These are phyloP conservation scores for Prochilodus magdalenae DNA, from an alignment of 2,113 vertebrate genomes.

Conservation along the genomic window DNA sequence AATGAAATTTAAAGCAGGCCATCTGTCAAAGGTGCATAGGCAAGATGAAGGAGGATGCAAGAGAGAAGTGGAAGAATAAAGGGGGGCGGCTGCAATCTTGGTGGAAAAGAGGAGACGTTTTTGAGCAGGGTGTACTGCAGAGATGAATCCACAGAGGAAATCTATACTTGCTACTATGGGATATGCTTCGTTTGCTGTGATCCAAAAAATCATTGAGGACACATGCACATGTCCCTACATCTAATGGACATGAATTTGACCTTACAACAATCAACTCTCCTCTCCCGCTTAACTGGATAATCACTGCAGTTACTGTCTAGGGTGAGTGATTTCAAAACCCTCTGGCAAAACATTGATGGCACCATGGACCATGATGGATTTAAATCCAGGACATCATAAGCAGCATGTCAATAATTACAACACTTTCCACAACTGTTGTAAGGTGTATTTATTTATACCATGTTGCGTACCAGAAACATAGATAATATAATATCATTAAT, in stretches of 20 bases:
- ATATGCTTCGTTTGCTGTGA: neutral
- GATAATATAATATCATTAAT: too few relatives aligned
- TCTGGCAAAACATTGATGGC: slow-evolving; percentile 11
- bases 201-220: neutral
- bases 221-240: neutral
- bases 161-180: neutral
- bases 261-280: neutral
- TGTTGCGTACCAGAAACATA: too few relatives aligned
- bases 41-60: slow-evolving; percentile 10
- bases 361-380: neutral
- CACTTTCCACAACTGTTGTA: too few relatives aligned
- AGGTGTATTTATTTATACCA: too few relatives aligned
- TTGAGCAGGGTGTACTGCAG: neutral
- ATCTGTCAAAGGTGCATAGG: slow-evolving; percentile 17
- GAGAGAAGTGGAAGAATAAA: slow-evolving; percentile 9
- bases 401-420: neutral
- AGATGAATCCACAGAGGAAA: neutral
- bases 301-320: slow-evolving; percentile 6
- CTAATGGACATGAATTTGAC: slow-evolving; percentile 3
- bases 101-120: slow-evolving; percentile 1
- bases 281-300: slow-evolving; percentile 6
- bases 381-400: slow-evolving; percentile 1
- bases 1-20: slow-evolving; percentile 37
- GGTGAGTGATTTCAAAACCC: neutral
- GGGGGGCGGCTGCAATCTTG: neutral